These are phyloP conservation scores for Paguma larvata DNA, from an alignment of 2,797 vertebrate genomes.

Conservation along the genomic window DNA sequence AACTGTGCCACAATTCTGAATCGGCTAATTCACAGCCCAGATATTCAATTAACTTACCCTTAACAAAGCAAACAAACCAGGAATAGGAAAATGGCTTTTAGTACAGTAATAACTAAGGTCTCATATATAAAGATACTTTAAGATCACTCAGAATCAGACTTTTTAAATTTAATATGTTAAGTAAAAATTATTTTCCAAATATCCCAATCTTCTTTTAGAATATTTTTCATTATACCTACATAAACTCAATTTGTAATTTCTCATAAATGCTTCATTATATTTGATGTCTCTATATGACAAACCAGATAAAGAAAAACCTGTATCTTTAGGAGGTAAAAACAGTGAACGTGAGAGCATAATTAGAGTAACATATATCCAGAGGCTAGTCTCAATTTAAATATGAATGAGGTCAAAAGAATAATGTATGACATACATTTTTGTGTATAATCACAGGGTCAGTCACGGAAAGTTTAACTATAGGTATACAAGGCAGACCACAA, in stretches of 20 bases:
- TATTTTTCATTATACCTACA: neutral
- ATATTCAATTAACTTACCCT: neutral
- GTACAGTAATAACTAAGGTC: neutral
- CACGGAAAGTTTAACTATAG: neutral
- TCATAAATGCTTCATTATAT: neutral
- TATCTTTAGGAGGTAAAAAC: neutral
- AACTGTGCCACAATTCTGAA: neutral
- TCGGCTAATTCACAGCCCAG: neutral
- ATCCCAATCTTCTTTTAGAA: neutral
- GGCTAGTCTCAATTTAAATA: neutral
- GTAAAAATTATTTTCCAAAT: conserved; percentile 55
- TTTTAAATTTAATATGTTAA: neutral
- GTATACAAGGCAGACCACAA: neutral
- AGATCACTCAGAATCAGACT: neutral
- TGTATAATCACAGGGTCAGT: neutral
- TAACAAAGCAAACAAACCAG: neutral
- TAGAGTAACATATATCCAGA: neutral
- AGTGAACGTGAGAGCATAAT: neutral
- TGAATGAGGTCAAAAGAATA: neutral
- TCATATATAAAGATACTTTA: neutral
- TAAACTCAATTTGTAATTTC: neutral
- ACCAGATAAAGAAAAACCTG: neutral
- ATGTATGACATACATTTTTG: neutral
- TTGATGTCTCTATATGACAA: neutral
- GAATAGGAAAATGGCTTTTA: neutral